Percentiles rank a stretch among this genome's conserved stretches.
phyloP scores from a whole-genome alignment of 1,140 invertebrate species.

The Stratiolaelaps scimitus region DNA sequence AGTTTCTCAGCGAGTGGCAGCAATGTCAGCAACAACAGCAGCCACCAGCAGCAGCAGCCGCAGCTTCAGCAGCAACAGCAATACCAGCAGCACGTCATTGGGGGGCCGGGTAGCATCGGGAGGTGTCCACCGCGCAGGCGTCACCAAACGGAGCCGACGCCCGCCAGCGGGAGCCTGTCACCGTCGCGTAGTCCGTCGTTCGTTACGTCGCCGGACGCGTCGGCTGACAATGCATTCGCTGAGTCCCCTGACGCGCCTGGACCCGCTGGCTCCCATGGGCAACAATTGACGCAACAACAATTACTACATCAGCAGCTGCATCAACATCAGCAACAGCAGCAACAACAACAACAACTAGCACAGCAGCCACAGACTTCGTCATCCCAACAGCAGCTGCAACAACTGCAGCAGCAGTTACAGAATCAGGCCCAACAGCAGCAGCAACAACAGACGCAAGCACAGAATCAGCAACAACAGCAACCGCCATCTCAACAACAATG shows the following conservation, averaged over 20 bases:
- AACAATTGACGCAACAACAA: background rate
- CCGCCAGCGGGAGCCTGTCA: conserved; percentile 7
- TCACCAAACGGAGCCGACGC: conserved; percentile 20
- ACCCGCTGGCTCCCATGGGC: background rate
- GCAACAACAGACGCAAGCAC: conserved; percentile 44
- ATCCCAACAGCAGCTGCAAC: too few relatives aligned
- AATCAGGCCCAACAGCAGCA: conserved; percentile 67
- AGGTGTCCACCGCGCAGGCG: conserved; percentile 3
- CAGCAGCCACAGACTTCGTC: conserved; percentile 43
- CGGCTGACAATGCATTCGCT: conserved; percentile 38
- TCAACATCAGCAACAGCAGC: too few relatives aligned
- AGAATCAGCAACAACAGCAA: too few relatives aligned
- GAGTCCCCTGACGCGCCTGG: background rate
- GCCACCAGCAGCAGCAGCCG: background rate
- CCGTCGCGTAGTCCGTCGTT: conserved; percentile 18
- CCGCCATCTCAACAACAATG: too few relatives aligned
- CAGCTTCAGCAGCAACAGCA: background rate
- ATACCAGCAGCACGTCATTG: too few relatives aligned
- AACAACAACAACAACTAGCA: background rate
- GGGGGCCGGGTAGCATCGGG: too few relatives aligned
- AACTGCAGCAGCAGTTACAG: too few relatives aligned
- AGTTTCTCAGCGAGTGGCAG: background rate
- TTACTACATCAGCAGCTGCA: background rate
- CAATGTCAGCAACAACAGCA: background rate
- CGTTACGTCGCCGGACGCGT: conserved; percentile 54